A percentile compares a stretch with the other conserved stretches of the same genome.
Evolutionary conservation across 2,797 vertebrate genomes (phyloP).

Genomic region (Enteromius trimaculatus): DNA sequence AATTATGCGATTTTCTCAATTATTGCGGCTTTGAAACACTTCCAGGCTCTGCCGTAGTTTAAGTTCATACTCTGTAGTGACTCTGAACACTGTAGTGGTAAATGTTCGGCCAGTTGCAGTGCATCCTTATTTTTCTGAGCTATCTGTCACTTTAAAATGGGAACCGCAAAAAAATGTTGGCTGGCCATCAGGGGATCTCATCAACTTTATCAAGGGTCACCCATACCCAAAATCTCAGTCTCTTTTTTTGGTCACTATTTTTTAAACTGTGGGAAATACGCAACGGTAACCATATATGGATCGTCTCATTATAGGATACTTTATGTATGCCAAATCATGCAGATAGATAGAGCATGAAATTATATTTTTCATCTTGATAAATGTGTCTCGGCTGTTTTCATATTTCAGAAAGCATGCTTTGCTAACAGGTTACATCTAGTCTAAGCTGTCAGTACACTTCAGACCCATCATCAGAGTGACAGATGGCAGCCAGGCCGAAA

Average conservation of each 20-base stretch:
- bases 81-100: not conserved
- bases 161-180: conserved; percentile 14
- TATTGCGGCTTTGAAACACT: not conserved
- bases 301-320: conserved; percentile 36
- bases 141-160: conserved; percentile 45
- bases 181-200: conserved; percentile 29
- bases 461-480: conserved; percentile 23
- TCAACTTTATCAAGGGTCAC: conserved; percentile 45
- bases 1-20: not conserved
- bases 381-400: not conserved
- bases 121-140: conserved; percentile 12
- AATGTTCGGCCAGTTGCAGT: not conserved
- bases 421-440: conserved; percentile 17
- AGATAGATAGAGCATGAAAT: conserved; percentile 7
- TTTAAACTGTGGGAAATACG: conserved; percentile 59
- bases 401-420: not conserved
- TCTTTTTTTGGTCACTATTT: conserved; percentile 50
- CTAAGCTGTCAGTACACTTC: conserved; percentile 6
- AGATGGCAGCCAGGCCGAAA: conserved; percentile 26
- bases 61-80: not conserved
- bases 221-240: conserved; percentile 36
- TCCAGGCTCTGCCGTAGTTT: not conserved
- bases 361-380: conserved; percentile 16
- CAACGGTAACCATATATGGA: conserved; percentile 55
- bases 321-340: conserved; percentile 17